Conservation (phyloP, 2,888 invertebrate species). For the Pherbina coryleti region DNA sequence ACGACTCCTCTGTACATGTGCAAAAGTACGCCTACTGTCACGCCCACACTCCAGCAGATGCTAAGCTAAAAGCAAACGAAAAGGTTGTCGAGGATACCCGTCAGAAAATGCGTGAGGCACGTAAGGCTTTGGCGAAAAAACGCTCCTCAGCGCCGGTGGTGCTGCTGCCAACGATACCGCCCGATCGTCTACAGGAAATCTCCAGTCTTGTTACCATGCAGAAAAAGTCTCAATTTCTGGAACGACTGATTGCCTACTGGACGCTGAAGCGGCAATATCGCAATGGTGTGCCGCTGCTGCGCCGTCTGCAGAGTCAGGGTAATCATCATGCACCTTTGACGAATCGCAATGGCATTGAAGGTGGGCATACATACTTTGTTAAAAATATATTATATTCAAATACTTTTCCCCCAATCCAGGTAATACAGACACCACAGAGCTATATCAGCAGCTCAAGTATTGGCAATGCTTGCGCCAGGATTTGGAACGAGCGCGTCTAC, state of each 20-base stretch:
- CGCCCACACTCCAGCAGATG: constrained; percentile 79
- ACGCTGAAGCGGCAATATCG: constrained; percentile 93
- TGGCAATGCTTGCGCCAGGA: constrained; percentile 95
- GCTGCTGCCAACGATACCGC: constrained; percentile 92
- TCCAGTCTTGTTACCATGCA: constrained; percentile 80
- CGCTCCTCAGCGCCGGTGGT: constrained; percentile 92
- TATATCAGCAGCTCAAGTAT: constrained; percentile 89
- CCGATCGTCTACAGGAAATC: constrained; percentile 89
- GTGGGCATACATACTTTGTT: no score
- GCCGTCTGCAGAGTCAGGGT: constrained; percentile 81
- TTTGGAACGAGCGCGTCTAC: constrained; percentile 88
- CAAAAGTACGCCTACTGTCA: constrained; percentile 98
- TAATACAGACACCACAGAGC: constrained; percentile 78
- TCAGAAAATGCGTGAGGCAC: constrained; percentile 88
- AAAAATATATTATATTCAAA: not conserved
- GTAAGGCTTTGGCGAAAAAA: constrained; percentile 89
- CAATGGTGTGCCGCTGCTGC: constrained; percentile 93
- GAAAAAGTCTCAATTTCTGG: constrained; percentile 87
- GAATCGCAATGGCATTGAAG: constrained; percentile 74
- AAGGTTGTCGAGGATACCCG: constrained; percentile 76
- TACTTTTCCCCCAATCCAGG: constrained; percentile 45
- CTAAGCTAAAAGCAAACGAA: constrained; percentile 66
- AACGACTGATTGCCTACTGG: constrained; percentile 95
- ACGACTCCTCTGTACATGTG: constrained; percentile 83
- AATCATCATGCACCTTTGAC: constrained; percentile 71